These are phyloP conservation scores for Bacillus rossius DNA, from an alignment of 1,140 invertebrate species.

Conservation along the genomic window DNA sequence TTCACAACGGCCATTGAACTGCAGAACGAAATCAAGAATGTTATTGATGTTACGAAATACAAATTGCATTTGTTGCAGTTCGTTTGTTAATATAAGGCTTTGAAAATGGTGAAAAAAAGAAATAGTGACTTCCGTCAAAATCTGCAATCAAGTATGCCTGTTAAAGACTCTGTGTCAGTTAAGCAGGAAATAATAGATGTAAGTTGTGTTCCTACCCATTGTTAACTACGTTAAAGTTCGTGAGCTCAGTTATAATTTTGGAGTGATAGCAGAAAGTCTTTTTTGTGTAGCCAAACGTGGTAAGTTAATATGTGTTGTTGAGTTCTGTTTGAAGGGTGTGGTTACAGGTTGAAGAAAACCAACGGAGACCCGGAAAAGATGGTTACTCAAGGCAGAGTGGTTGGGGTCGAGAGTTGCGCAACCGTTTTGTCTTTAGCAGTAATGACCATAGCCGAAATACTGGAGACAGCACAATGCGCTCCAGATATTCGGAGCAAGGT, in stretches of 20 bases:
- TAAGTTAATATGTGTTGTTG: too few relatives aligned
- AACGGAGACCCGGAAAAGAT: slow-evolving; percentile 2
- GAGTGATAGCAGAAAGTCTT: too few relatives aligned
- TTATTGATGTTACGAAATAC: slow-evolving; percentile 1
- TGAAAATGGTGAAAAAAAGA: slow-evolving; percentile 19
- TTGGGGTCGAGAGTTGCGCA: slow-evolving; percentile 27
- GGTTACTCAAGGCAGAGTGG: not conserved
- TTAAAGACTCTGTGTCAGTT: slow-evolving; percentile 3
- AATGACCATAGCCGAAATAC: slow-evolving; percentile 1
- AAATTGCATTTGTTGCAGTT: slow-evolving; percentile 3
- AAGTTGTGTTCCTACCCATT: not conserved
- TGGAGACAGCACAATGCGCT: not conserved
- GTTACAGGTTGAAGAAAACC: slow-evolving; percentile 9
- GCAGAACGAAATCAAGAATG: slow-evolving; percentile 6
- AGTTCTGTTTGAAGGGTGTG: not conserved
- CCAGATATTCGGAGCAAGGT: slow-evolving; percentile 11
- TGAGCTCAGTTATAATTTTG: too few relatives aligned
- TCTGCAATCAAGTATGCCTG: slow-evolving; percentile 16
- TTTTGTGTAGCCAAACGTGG: too few relatives aligned
- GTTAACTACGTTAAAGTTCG: too few relatives aligned
- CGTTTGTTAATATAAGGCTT: not conserved
- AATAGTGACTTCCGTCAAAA: slow-evolving; percentile 10
- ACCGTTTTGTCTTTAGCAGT: slow-evolving; percentile 29
- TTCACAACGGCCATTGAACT: slow-evolving; percentile 13
- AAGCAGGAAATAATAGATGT: slow-evolving; percentile 4